A percentile compares a stretch with the other conserved stretches of the same genome.
Evolutionary conservation across 92 coral and sea anemone species (phyloP).

Genomic region (Parazoanthus atlanticus): DNA sequence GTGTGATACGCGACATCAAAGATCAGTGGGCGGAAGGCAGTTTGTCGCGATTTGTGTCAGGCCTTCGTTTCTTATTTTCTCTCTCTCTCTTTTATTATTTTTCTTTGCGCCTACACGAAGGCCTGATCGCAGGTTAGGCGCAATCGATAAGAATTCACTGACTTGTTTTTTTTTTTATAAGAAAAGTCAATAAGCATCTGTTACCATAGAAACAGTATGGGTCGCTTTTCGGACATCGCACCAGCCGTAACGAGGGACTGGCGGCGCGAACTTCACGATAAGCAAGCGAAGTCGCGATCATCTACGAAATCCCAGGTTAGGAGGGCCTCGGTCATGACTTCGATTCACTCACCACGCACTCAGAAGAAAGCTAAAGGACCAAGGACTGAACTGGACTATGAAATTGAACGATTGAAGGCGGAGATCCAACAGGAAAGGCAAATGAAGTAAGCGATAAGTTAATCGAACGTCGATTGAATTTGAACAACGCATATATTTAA

Average conservation of each 20-base stretch:
- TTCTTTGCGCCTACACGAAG: too few species aligned
- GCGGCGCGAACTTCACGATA: slow-evolving; percentile 40
- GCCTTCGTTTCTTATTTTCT: too few species aligned
- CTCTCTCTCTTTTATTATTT: too few species aligned
- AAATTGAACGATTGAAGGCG: slow-evolving; percentile 89
- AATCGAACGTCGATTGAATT: not conserved
- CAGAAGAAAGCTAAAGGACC: slow-evolving; percentile 78
- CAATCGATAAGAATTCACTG: too few species aligned
- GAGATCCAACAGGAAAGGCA: slow-evolving; percentile 97
- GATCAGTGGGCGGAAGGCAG: too few species aligned
- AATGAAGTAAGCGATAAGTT: slow-evolving; percentile 81
- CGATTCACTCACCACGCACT: slow-evolving; percentile 46
- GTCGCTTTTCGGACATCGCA: slow-evolving; percentile 30
- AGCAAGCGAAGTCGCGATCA: slow-evolving; percentile 17
- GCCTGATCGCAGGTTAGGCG: too few species aligned
- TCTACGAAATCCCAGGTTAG: slow-evolving; percentile 54
- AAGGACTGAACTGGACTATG: slow-evolving; percentile 88
- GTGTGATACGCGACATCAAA: too few species aligned
- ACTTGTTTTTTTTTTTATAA: too few species aligned
- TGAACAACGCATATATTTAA: slow-evolving; percentile 5
- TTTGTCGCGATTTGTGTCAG: too few species aligned
- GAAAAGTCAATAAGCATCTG: slow-evolving; percentile 13
- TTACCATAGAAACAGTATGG: slow-evolving; percentile 85
- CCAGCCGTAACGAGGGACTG: slow-evolving; percentile 38
- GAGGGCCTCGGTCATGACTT: slow-evolving; percentile 58